Percentiles rank a stretch among this genome's conserved stretches.
Conservation (phyloP, 2,797 vertebrate genomes). For the Hipposideros larvatus region DNA sequence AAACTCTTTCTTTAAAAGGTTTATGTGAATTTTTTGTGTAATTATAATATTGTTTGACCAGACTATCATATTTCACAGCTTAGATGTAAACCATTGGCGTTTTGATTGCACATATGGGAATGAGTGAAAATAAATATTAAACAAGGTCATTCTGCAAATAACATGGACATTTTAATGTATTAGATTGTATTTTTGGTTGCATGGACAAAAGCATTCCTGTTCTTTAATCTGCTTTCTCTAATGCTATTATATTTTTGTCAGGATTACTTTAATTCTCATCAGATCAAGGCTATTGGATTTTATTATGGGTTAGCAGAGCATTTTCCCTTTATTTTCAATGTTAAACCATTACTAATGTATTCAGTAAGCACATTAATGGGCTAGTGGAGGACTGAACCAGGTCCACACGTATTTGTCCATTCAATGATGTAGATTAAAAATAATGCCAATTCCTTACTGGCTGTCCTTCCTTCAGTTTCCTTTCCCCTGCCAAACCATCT, state of each 20-base stretch:
- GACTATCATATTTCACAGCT: slow-evolving; percentile 35
- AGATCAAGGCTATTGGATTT: not conserved
- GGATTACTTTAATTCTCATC: slow-evolving; percentile 62
- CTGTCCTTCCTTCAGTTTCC: not conserved
- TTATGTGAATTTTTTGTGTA: slow-evolving; percentile 39
- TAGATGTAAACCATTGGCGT: slow-evolving; percentile 29
- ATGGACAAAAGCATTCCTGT: not conserved
- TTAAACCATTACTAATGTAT: slow-evolving; percentile 29
- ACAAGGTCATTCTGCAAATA: slow-evolving; percentile 23
- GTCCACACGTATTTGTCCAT: not conserved
- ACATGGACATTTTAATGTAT: slow-evolving; percentile 58
- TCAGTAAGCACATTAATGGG: not conserved
- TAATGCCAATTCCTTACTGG: not conserved
- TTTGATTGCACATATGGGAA: slow-evolving; percentile 67
- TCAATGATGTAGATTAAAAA: not conserved
- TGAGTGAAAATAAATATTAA: slow-evolving; percentile 71
- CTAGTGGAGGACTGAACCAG: not conserved
- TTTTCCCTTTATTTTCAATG: not conserved
- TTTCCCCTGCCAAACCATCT: not conserved
- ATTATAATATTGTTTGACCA: slow-evolving; percentile 54
- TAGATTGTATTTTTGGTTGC: slow-evolving; percentile 35
- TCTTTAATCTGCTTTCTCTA: slow-evolving; percentile 62
- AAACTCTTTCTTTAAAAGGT: slow-evolving; percentile 2
- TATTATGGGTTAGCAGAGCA: not conserved
- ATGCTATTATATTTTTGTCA: slow-evolving; percentile 58